These are phyloP conservation scores for Hyperopisus bebe DNA, from an alignment of 2,113 vertebrate genomes.

Conservation along the genomic window DNA sequence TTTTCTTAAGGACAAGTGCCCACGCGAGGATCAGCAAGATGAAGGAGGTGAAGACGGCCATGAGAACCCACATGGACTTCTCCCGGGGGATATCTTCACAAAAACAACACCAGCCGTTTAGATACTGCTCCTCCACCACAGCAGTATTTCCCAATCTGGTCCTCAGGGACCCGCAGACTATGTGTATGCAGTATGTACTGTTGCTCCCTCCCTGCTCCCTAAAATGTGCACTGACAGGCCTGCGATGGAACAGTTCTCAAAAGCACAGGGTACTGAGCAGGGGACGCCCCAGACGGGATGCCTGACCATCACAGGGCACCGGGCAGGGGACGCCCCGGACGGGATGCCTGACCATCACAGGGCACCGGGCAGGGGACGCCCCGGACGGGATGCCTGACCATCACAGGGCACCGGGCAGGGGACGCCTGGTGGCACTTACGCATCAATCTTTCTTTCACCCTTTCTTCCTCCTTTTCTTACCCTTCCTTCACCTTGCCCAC, in stretches of 20 bases:
- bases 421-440: neutral
- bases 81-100: conserved; percentile 57
- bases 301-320: neutral
- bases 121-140: neutral
- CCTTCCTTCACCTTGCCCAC: neutral
- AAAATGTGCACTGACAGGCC: neutral
- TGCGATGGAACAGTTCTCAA: neutral
- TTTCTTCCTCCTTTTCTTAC: neutral
- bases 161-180: neutral
- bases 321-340: neutral
- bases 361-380: too few relatives aligned
- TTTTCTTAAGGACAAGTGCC: conserved; percentile 69
- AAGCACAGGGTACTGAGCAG: neutral
- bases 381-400: too few relatives aligned
- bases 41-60: conserved; percentile 57
- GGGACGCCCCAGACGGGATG: neutral
- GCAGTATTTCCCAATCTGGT: neutral
- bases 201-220: neutral
- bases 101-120: neutral
- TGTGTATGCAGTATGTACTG: neutral
- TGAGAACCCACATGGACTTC: conserved; percentile 61
- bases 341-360: neutral
- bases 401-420: too few relatives aligned
- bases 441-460: neutral
- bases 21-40: conserved; percentile 60